Base-by-base conservation (phyloP, 2,113 vertebrate species). In the Martes martes region DNA sequence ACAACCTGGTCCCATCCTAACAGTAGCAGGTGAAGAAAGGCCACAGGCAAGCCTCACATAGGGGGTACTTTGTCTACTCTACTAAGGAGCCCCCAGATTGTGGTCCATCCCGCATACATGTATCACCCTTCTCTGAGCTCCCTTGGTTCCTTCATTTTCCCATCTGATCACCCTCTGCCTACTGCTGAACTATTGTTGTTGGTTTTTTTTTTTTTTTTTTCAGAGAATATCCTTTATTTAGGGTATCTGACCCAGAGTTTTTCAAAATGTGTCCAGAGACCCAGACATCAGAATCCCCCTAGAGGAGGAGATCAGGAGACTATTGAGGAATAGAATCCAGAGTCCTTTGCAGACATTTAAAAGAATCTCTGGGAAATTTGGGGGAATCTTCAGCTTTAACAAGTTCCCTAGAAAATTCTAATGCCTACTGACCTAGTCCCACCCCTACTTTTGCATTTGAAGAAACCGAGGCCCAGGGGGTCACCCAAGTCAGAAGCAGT, bases 191-290 rank as follows among this genome's bases (percentile, higher is more conserved):
- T 31, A 57, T 18, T 65, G 16, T 5, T 36, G 36, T 36, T 36
- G 36, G 36, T 36, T 36, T 36, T 36, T 36, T 82, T 61, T 15
- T 24, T 45, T 55, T 52, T 55, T 55, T 65, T 52, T 36, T 10
- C 31, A n/a, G 45, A 87, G 11, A 79, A 50, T 71, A 80, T 36
- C 26, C 13, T 45, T 74, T 33, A 69, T 73, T 88, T 96, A 82
- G 45, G 78, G 24, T 76, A 65, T 89, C 76, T 96, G 42, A 11
- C 33, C 45, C 11, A 67, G 80, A 82, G n/a, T 31, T 91, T 88
- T 36, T 36, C 78, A 69, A 57, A 82, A 7, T 76, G 13, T 42
- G 21, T 89, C 31, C 47, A 52, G 47, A 94, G 84, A 92, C 50
- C 14, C 24, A 47, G 15, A 85, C 78, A 50, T 69, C 45, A 47